Conservation (phyloP, 2,797 vertebrate genomes). For the Rhabdophis nuchalis region DNA sequence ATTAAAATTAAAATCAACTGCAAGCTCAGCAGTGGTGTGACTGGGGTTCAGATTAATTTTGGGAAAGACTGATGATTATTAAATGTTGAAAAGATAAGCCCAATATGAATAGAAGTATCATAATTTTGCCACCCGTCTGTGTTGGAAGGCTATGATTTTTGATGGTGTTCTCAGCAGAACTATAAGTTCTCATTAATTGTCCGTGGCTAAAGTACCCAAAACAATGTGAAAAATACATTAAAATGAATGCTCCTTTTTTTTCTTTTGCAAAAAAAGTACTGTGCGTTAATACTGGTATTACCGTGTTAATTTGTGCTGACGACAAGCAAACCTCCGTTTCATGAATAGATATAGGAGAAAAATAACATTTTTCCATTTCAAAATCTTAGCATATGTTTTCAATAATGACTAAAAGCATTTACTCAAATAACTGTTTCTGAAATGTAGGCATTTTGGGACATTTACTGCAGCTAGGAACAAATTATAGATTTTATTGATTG, state of each 20-base stretch:
- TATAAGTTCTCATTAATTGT: conserved; percentile 32
- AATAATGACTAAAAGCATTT: neutral
- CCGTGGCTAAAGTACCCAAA: neutral
- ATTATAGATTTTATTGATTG: neutral
- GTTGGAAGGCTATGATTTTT: neutral
- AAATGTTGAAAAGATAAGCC: conserved; percentile 12
- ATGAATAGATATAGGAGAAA: neutral
- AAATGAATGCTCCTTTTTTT: conserved; percentile 9
- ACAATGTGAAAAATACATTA: conserved; percentile 11
- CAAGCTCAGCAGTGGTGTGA: neutral
- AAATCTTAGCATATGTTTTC: neutral
- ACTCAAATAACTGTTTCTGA: neutral
- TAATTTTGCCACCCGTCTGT: neutral
- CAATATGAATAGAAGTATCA: conserved; percentile 1
- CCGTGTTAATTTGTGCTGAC: neutral
- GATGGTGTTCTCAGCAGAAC: neutral
- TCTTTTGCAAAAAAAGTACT: conserved; percentile 37
- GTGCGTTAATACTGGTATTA: conserved; percentile 21
- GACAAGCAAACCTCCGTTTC: neutral
- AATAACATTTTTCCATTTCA: neutral
- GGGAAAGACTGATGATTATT: neutral
- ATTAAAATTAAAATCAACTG: conserved; percentile 24
- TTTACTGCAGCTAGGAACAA: neutral
- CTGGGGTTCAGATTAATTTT: conserved; percentile 23
- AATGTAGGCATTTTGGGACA: neutral